Evolutionary conservation across 2,113 vertebrate genomes (phyloP).

Genomic region (Cyphotilapia sp.): DNA sequence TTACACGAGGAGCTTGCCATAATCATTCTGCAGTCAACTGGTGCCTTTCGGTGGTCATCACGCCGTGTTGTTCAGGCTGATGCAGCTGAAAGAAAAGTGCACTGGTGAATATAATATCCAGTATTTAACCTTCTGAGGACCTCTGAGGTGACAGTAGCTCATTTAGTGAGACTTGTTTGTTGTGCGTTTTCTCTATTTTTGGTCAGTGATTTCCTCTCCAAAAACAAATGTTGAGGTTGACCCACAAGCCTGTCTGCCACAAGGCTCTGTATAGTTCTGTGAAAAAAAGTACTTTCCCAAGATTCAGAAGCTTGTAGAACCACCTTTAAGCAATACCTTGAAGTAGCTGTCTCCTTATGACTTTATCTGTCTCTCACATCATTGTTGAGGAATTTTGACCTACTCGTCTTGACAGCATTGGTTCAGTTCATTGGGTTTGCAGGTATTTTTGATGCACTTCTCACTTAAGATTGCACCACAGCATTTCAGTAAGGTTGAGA

Average conservation of each 20-base stretch:
- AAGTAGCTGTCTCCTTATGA: neutral
- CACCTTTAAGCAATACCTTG: neutral
- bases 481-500: neutral
- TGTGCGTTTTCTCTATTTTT: neutral
- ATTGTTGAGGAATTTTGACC: accelerated
- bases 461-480: neutral
- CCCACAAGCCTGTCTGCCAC: neutral
- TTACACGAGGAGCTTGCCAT: neutral
- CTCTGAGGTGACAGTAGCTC: neutral
- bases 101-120: neutral
- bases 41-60: neutral
- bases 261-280: neutral
- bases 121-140: neutral
- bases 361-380: neutral
- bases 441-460: neutral
- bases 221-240: neutral
- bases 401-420: neutral
- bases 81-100: neutral
- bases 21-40: neutral
- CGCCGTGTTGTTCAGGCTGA: neutral
- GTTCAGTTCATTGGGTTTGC: neutral
- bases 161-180: neutral
- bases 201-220: neutral
- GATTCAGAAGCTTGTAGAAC: neutral
- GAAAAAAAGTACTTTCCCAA: neutral